Percentiles rank a stretch among this genome's conserved stretches.
Evolutionary conservation across 2,113 vertebrate genomes (phyloP).

Genomic region (Mus pahari): DNA sequence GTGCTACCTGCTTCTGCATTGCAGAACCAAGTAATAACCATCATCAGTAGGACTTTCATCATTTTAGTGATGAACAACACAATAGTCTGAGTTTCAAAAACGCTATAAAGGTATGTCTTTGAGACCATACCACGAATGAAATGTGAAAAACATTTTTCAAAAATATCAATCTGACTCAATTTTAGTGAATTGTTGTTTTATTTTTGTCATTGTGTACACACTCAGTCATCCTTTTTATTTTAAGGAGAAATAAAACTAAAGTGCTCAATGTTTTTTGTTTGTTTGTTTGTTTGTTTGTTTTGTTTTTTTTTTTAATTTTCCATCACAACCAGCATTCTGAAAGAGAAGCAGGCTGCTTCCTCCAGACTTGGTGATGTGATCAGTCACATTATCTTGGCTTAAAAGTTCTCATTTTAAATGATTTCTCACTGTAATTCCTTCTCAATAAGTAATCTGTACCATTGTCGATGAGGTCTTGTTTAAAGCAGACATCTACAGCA

Average conservation of each 20-base stretch:
- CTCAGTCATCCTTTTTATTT: constrained; percentile 58
- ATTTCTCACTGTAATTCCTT: constrained; percentile 22
- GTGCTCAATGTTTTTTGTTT: background rate
- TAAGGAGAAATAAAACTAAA: constrained; percentile 53
- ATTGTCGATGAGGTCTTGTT: background rate
- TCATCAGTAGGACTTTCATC: constrained; percentile 35
- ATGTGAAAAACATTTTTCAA: constrained; percentile 16
- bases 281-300: background rate
- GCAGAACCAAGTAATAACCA: constrained; percentile 43
- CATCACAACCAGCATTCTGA: constrained; percentile 47
- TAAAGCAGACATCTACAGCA: background rate
- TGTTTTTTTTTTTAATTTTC: constrained; percentile 48
- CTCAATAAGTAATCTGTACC: background rate
- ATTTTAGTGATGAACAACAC: constrained; percentile 54
- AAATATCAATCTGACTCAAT: constrained; percentile 43
- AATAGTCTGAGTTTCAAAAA: constrained; percentile 57
- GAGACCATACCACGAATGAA: background rate
- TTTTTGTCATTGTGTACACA: constrained; percentile 33
- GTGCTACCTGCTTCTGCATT: constrained; percentile 20
- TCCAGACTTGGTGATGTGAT: background rate
- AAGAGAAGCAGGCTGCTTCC: background rate
- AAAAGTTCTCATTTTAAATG: constrained; percentile 13
- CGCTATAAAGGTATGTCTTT: constrained; percentile 34
- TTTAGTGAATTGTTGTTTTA: constrained; percentile 41
- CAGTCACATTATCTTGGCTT: constrained; percentile 6